Base-by-base conservation (phyloP, 1,140 invertebrate species). In the Wiebesia pumilae region DNA sequence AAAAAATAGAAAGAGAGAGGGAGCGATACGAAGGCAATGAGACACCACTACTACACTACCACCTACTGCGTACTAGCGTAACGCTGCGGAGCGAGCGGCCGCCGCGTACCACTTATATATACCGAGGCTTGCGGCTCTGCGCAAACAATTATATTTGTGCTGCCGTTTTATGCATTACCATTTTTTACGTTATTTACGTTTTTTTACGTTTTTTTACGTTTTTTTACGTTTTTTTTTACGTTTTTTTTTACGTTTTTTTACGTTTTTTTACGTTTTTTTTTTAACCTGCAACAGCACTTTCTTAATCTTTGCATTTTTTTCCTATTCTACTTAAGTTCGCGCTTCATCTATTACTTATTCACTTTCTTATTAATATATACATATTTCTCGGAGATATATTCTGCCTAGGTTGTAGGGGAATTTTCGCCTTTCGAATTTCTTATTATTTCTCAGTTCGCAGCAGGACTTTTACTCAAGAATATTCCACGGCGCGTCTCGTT, bases 1-100 rank as follows among this genome's bases (percentile, higher is more conserved):
- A 84, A 84, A 84, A 84, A 81, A 87, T 47, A 73, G 81, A 47
- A 58, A 51, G 62, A 51, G 82, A 84, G 86, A 85, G 82, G 82
- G 87, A 85, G 79, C 79, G 83, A 81, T 77, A 47, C 73, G 40
- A 77, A 77, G 40, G 73, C 40, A 47, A 79, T 58, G 77, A 79
- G 77, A 79, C 77, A 79, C 77, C 27, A 58, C 77, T 78, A 78
- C 75, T 43, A 79, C 77, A 79, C 77, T 43, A 58, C 77, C 51
- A 78, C 75, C 75, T n/a, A 43, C 75, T 33, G 69, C 35, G 69
- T 38, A 33, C 65, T 30, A 33, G 65, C 65, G 6, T 6, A 54
- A 2, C 51, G 51, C 51, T 9, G 10, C 9, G 7, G 19, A 9
- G 6, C 51, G n/a, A n/a, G 51, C 19, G 51, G 14, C 51, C 9